These are phyloP conservation scores for Enteromius anoplus DNA, from an alignment of 2,797 vertebrate genomes.

Conservation along the genomic window DNA sequence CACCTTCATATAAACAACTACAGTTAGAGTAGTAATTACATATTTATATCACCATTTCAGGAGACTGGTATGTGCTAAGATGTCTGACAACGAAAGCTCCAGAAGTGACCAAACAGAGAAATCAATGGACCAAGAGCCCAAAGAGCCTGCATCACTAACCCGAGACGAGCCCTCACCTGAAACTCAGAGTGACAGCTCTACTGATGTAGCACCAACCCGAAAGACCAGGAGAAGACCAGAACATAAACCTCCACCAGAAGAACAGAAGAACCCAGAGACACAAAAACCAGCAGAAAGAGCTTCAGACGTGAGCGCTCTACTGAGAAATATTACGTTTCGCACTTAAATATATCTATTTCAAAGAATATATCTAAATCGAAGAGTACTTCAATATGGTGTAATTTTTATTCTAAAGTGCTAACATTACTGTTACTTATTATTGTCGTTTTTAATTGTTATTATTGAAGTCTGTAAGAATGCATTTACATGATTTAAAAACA, in stretches of 20 bases:
- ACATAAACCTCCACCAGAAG: conserved; percentile 65
- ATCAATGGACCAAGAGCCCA: not conserved
- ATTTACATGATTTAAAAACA: not conserved
- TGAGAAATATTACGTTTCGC: not conserved
- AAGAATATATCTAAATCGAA: not conserved
- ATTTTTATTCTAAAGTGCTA: not conserved
- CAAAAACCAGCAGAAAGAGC: conserved; percentile 63
- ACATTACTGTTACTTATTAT: not conserved
- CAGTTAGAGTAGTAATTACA: not conserved
- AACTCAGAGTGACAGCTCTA: conserved; percentile 60
- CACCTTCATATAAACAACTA: not conserved
- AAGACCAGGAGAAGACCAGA: conserved; percentile 88
- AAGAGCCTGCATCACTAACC: conserved; percentile 35
- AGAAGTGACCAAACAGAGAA: conserved; percentile 43
- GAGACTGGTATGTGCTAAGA: conserved; percentile 73
- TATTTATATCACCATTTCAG: not conserved
- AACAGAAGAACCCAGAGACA: conserved; percentile 52
- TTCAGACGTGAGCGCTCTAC: not conserved
- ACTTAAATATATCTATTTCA: not conserved
- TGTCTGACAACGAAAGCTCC: conserved; percentile 81
- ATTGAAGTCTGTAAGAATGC: not conserved
- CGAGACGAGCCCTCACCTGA: conserved; percentile 40
- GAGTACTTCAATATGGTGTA: not conserved
- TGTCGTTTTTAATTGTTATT: not conserved
- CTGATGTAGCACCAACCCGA: conserved; percentile 74